These are phyloP conservation scores for Mola mola DNA, from an alignment of 2,113 vertebrate genomes.

Conservation along the genomic window DNA sequence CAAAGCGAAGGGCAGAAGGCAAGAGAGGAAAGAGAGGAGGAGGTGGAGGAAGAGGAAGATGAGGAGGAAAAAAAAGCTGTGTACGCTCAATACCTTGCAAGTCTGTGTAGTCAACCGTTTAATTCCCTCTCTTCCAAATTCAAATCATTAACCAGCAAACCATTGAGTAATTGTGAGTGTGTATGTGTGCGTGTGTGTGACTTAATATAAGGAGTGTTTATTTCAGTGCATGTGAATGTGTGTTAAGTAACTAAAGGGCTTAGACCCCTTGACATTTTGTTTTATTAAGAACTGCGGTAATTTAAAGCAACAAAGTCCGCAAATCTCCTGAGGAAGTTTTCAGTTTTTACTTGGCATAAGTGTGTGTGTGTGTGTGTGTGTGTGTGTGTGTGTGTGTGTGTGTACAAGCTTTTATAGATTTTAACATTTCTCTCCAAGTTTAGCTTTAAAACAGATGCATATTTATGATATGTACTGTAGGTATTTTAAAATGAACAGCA, in stretches of 20 bases:
- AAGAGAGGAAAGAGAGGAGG: conserved; percentile 38
- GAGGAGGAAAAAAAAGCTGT: conserved; percentile 40
- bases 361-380: neutral
- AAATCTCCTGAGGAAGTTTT: conserved; percentile 51
- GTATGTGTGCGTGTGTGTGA: conserved; percentile 43
- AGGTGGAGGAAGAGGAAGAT: conserved; percentile 15
- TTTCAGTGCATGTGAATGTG: conserved; percentile 11
- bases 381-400: conserved; percentile 1
- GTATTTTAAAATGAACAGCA: too few relatives aligned
- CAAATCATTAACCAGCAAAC: conserved; percentile 75
- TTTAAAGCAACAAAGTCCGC: conserved; percentile 65
- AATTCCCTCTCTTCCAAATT: conserved; percentile 70
- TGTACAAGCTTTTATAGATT: too few relatives aligned
- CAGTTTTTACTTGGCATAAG: too few relatives aligned
- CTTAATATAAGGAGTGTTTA: conserved; percentile 19
- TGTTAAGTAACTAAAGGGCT: conserved; percentile 67
- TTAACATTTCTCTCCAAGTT: too few relatives aligned
- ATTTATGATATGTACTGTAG: too few relatives aligned
- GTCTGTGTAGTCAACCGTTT: conserved; percentile 68
- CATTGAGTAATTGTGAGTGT: conserved; percentile 70
- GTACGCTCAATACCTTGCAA: conserved; percentile 61
- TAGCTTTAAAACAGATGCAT: too few relatives aligned
- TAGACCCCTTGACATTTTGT: conserved; percentile 65
- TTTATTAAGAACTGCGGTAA: conserved; percentile 75
- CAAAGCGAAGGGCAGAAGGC: conserved; percentile 45